phyloP scores from a whole-genome alignment of 2,797 vertebrate species.

The Clarias pachynema region DNA sequence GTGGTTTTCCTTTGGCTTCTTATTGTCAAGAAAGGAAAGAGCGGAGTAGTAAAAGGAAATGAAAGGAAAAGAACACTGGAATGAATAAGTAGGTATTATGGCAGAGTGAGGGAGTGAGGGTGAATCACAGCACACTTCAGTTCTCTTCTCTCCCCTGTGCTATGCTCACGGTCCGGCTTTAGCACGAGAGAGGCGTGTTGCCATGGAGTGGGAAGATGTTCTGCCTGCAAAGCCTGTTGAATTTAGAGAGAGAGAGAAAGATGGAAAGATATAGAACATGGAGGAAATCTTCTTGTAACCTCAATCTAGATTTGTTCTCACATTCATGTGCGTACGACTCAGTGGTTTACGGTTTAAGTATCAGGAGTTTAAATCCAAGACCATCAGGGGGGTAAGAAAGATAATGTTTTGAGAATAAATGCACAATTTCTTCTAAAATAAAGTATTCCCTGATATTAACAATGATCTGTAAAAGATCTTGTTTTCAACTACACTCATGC shows the following conservation, averaged over 20 bases:
- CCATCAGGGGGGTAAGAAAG: not conserved
- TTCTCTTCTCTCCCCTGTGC: conserved; percentile 26
- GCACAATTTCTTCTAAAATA: not conserved
- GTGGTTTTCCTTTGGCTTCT: not conserved
- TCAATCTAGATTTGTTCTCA: not conserved
- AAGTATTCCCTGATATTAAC: not conserved
- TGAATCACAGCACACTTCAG: conserved; percentile 17
- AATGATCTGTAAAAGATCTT: not conserved
- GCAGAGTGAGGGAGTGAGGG: conserved; percentile 17
- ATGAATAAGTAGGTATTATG: conserved; percentile 23
- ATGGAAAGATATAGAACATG: conserved; percentile 25
- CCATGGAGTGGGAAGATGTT: conserved; percentile 76
- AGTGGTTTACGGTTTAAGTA: not conserved
- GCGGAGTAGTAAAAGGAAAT: conserved; percentile 8
- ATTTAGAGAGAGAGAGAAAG: conserved; percentile 29
- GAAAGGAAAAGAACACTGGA: conserved; percentile 18
- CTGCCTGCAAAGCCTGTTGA: conserved; percentile 61
- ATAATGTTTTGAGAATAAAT: not conserved
- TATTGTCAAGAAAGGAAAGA: not conserved
- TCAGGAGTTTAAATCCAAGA: not conserved
- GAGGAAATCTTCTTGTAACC: conserved; percentile 1
- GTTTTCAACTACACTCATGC: not conserved
- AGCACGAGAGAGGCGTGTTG: conserved; percentile 72
- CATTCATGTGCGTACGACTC: not conserved
- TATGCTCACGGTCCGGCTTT: conserved; percentile 49